Base-by-base conservation (phyloP, 2,797 vertebrate species). In the Benthosema pterotum region DNA sequence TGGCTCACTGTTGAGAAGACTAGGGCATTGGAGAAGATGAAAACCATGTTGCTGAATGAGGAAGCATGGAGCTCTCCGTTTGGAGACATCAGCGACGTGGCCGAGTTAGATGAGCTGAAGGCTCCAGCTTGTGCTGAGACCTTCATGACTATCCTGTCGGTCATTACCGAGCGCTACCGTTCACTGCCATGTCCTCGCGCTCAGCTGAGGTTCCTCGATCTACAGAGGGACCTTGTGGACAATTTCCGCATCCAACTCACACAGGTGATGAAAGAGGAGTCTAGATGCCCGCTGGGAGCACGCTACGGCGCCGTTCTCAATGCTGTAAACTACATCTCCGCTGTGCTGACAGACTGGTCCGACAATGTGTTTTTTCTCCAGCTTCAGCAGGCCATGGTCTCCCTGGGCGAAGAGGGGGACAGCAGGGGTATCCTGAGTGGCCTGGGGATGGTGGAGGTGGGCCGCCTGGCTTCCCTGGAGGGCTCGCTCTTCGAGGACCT, bases 211-310 rank as follows among this genome's bases (percentile, higher is more conserved):
- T 99, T 99, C 72, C 87, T 99, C 75, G 94, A 91, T 55, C 85
- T 99, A 3, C 97, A 99, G 85, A 96, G 93, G 78, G 98, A 99
- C 18, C 89, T 99, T 56, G 93, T 96, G 60, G 98, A 99, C 80
- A 97, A 99, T 84, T 98, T 99, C 76, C 94, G 97, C 52, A 97
- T 99, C 67, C 93, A 97, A 25, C 91, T 99, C 67, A 99, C 94
- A 11, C 95, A 99, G 88, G 97, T 99, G 72, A 99, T 99, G 98
- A 99, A 99, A 75, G 98, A 98, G 75, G 96, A 98, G 84, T 96
- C 92, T 1, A 94, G 96, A 82, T 92, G 88, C 43, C 94, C 96
- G 0, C 90, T 99, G 32, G 93, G 94, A 16, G 88, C 91, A 38
- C 94, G 95, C 25, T 99, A 99, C 60, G 97, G 95, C 61, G 96